A percentile compares a stretch with the other conserved stretches of the same genome.
Evolutionary conservation across 1,140 invertebrate genomes (phyloP).

Genomic region (Acyrthosiphon pisum): DNA sequence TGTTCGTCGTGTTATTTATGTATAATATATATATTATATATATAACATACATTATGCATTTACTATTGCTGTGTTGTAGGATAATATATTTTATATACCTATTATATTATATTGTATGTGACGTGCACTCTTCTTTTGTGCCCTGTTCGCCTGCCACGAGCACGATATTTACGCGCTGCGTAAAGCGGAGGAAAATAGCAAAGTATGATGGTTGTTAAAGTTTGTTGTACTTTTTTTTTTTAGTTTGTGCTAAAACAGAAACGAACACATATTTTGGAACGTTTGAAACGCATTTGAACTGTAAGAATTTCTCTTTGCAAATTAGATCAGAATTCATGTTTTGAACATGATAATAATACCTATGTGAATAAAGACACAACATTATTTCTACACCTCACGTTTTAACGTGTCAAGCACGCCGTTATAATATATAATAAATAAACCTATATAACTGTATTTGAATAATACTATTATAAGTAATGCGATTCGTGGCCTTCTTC

Average conservation of each 20-base stretch:
- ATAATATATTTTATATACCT: background rate
- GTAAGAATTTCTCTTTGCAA: background rate
- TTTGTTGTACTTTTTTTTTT: background rate
- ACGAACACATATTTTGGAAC: background rate
- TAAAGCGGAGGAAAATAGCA: background rate
- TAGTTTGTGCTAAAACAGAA: background rate
- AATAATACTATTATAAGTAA: background rate
- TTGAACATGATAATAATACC: background rate
- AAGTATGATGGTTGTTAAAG: background rate
- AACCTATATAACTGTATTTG: background rate
- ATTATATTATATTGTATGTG: background rate
- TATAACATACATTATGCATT: background rate
- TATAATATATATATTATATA: background rate
- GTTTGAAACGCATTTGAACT: background rate
- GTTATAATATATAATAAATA: background rate
- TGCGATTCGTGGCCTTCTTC: too few relatives aligned
- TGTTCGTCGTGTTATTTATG: background rate
- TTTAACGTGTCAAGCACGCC: background rate
- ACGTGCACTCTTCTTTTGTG: background rate
- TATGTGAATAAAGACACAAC: background rate
- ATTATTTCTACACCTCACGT: background rate
- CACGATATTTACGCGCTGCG: background rate
- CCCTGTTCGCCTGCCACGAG: background rate
- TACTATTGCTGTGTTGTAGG: background rate
- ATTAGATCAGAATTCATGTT: background rate